A percentile compares a stretch with the other conserved stretches of the same genome.
Conservation (phyloP, 2,113 vertebrate genomes). For the Thamnaconus septentrionalis region DNA sequence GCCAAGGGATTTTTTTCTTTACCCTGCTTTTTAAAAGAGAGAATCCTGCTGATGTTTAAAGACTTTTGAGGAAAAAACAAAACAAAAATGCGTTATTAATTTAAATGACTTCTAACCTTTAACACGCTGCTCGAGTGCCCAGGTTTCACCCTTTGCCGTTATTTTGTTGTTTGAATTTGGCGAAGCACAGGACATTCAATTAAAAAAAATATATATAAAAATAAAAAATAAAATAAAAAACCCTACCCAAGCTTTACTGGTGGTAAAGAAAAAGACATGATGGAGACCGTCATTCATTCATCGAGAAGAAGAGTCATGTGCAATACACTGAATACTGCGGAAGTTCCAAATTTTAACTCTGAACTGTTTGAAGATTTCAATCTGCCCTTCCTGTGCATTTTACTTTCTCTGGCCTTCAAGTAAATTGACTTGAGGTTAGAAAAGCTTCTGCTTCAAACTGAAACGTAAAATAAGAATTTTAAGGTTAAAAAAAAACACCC, state of each 20-base stretch:
- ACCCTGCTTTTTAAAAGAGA: slow-evolving; percentile 62
- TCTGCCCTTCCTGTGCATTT: slow-evolving; percentile 15
- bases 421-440: slow-evolving; percentile 11
- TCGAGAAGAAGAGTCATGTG: slow-evolving; percentile 49
- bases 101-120: slow-evolving; percentile 41
- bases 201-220: slow-evolving; percentile 15
- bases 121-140: slow-evolving; percentile 35
- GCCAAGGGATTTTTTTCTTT: slow-evolving; percentile 52
- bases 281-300: not conserved
- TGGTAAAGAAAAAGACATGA: slow-evolving; percentile 10
- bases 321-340: slow-evolving; percentile 60
- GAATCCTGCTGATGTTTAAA: slow-evolving; percentile 66
- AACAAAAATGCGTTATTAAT: slow-evolving; percentile 45
- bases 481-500: not conserved
- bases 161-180: slow-evolving; percentile 10
- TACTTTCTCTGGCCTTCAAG: slow-evolving; percentile 1
- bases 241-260: slow-evolving; percentile 15
- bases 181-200: slow-evolving; percentile 45
- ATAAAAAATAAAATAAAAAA: slow-evolving; percentile 9
- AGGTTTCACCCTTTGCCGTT: slow-evolving; percentile 17
- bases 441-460: slow-evolving; percentile 12
- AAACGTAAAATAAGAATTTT: not conserved
- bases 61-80: slow-evolving; percentile 43
- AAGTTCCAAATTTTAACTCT: slow-evolving; percentile 26
- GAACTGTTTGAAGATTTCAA: slow-evolving; percentile 24